Conservation (phyloP, 2,113 vertebrate genomes). For the Carassius carassius region DNA sequence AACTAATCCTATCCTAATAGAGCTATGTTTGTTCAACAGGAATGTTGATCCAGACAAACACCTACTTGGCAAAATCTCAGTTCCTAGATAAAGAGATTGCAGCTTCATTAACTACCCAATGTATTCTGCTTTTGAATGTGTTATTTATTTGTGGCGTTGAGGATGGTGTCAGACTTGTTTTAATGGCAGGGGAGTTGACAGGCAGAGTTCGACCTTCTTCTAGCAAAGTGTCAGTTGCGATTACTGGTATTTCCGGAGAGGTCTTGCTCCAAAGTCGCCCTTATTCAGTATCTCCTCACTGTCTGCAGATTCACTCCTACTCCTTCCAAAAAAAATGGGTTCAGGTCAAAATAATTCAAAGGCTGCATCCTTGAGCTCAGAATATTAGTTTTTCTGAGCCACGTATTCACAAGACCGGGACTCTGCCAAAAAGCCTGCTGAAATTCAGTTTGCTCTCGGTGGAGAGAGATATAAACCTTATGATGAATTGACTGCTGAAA, state of each 20-base stretch:
- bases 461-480: conserved; percentile 11
- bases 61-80: not conserved
- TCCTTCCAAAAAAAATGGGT: not conserved
- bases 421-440: conserved; percentile 3
- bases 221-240: conserved; percentile 30
- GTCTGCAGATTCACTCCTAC: not conserved
- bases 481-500: conserved; percentile 38
- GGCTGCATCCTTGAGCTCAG: conserved; percentile 21
- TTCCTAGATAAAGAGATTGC: not conserved
- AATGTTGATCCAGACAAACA: not conserved
- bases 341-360: conserved; percentile 12
- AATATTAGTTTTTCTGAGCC: not conserved
- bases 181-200: conserved; percentile 28
- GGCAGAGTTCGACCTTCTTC: conserved; percentile 27
- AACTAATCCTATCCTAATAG: conserved; percentile 17
- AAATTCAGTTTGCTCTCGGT: conserved; percentile 29
- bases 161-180: not conserved
- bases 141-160: not conserved
- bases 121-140: not conserved
- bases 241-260: conserved; percentile 36
- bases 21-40: not conserved
- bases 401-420: not conserved
- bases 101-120: not conserved
- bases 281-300: conserved; percentile 32
- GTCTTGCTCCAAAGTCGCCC: conserved; percentile 34